phyloP scores from a whole-genome alignment of 35 echinoderm and acorn worm species.

The Apostichopus japonicus region DNA sequence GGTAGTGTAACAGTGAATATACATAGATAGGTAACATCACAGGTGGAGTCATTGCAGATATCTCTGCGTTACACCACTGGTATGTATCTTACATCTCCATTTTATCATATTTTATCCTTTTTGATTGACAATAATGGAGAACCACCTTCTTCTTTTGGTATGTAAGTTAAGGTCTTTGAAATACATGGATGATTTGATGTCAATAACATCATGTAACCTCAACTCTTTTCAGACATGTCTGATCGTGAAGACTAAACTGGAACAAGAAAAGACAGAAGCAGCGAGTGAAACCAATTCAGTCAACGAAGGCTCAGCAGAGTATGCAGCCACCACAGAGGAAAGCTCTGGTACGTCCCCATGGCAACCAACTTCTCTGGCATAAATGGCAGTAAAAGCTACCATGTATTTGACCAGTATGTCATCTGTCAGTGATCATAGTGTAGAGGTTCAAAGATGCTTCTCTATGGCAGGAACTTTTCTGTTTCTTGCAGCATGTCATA shows the following conservation, averaged over 20 bases:
- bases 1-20: no score
- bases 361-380: not conserved
- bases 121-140: no score
- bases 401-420: not conserved
- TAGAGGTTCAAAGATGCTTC: not conserved
- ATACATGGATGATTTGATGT: no score
- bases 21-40: no score
- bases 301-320: constrained; percentile 48
- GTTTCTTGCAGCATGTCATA: not conserved
- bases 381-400: not conserved
- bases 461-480: not conserved
- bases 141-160: no score
- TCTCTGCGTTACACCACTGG: no score
- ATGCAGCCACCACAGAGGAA: constrained; percentile 33
- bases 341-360: not conserved
- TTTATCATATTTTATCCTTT: no score
- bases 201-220: no score
- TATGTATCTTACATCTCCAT: no score
- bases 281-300: constrained; percentile 47
- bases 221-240: constrained; percentile 22
- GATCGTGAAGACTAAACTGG: constrained; percentile 27
- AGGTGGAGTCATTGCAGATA: no score
- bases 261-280: constrained; percentile 52
- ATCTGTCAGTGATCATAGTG: not conserved
- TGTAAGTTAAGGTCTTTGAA: no score